These are phyloP conservation scores for Laticauda laticaudata DNA, from an alignment of 2,113 vertebrate species.

Conservation along the genomic window DNA sequence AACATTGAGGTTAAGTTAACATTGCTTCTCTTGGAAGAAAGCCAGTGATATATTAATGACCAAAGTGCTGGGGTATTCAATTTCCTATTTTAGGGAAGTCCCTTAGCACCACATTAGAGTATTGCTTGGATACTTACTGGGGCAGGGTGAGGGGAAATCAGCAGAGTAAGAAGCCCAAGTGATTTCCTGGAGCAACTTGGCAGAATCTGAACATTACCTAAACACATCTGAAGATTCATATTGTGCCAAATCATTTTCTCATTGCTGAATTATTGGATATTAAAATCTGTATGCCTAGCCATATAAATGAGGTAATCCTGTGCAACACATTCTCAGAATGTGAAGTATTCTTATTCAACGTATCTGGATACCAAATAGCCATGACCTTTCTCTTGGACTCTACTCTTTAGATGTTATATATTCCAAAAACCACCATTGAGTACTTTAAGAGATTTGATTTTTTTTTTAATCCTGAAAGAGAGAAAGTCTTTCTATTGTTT, in stretches of 20 bases:
- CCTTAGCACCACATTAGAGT: slow-evolving; percentile 28
- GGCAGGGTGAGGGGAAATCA: slow-evolving; percentile 13
- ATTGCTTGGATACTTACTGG: background rate
- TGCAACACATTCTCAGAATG: background rate
- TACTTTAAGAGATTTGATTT: background rate
- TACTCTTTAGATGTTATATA: background rate
- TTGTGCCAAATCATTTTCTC: background rate
- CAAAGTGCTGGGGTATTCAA: slow-evolving; percentile 40
- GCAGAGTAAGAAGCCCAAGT: background rate
- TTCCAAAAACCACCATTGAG: background rate
- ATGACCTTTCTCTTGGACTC: background rate
- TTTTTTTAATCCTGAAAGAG: background rate
- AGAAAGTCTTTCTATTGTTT: background rate
- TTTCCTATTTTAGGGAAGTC: slow-evolving; percentile 29
- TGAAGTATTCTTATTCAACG: background rate
- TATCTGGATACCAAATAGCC: background rate
- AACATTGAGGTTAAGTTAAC: slow-evolving; percentile 55
- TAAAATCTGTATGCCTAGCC: background rate
- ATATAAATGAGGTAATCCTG: background rate
- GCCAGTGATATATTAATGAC: slow-evolving; percentile 55
- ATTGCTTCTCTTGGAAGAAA: slow-evolving; percentile 42
- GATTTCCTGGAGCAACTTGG: background rate
- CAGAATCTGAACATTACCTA: background rate
- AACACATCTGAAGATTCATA: background rate
- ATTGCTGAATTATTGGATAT: background rate